A percentile compares a stretch with the other conserved stretches of the same genome.
phyloP scores from a whole-genome alignment of 2,113 vertebrate genomes.

The Callorhinus ursinus region DNA sequence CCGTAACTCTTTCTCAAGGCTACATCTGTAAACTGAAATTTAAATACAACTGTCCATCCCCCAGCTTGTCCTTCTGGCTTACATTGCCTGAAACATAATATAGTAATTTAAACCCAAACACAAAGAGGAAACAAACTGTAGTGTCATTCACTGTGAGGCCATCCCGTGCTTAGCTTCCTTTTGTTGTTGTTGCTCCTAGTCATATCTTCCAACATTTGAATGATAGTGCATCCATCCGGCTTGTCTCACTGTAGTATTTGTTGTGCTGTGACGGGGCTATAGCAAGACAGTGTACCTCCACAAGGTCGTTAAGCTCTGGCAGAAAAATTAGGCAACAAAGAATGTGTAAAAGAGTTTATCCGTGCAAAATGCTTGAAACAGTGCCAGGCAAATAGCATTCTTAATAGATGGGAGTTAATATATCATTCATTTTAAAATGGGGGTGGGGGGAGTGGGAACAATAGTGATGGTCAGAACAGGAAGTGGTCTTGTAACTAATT shows the following conservation, averaged over 20 bases:
- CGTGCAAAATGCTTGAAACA: neutral
- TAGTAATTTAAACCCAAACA: neutral
- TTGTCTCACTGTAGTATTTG: neutral
- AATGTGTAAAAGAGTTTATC: neutral
- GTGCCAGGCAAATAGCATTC: neutral
- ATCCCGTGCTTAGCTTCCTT: neutral
- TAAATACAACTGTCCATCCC: slow-evolving; percentile 12
- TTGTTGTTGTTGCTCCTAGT: neutral
- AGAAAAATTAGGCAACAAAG: neutral
- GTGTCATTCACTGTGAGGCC: neutral
- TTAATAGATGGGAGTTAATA: neutral
- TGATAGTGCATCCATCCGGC: neutral
- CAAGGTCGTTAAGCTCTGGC: neutral
- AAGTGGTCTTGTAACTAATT: neutral
- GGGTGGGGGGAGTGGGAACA: no score
- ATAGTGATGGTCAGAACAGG: neutral
- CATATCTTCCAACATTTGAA: neutral
- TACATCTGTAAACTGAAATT: slow-evolving; percentile 11
- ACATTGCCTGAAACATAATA: slow-evolving; percentile 17
- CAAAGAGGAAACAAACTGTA: neutral
- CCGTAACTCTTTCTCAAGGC: neutral
- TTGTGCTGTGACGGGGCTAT: neutral
- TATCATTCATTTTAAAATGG: neutral
- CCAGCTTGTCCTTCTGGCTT: neutral
- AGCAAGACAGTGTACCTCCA: neutral